Base-by-base conservation (phyloP, 2,888 invertebrate species). In the Argynnis bischoffii region DNA sequence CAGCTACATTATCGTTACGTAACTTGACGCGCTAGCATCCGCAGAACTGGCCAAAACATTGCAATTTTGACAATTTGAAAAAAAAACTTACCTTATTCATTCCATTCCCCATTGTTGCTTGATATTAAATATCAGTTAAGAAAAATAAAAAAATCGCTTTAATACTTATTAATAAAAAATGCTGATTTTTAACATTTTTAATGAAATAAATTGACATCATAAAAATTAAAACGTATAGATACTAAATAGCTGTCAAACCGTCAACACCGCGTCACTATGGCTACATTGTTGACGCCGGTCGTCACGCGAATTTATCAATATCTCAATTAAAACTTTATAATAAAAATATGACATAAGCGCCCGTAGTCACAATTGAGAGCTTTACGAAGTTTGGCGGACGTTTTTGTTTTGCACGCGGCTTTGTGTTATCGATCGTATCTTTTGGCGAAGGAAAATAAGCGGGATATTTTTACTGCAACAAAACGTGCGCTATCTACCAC, bases 81-180 rank as follows among this genome's bases (percentile, higher is more conserved):
- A 65, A 53, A 63, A 53, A 64, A 81, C 88, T 94, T 90, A 96
- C 97, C 96, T 96, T 97, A 92, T 97, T 97, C 97, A 97, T 97
- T 90, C 97, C 97, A 95, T 97, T 97, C 92, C 97, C 97, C 97
- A 97, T 87, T 69, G 59, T 72, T 63, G 46, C 18, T 41, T 8
- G 6, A 15, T 48, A 50, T 67, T 69, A 76, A 61, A 21, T 74
- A 76, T 79, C 79, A 75, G 64, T 67, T 71, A 79, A 59, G 78
- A 69, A 81, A 79, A 70, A 75, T 76, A 80, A 82, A 87, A n/a
- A 87, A 86, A 85, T 85, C 84, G 77, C 72, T 75, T 78, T 81
- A 81, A 75, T 75, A 81, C 78, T 76, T 63, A 64, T 55, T 63
- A 73, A 74, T 60, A 77, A 83, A 75, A 81, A 79, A 79, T 79